Evolutionary conservation across 2,888 invertebrate species (phyloP), one percentile per base, ranked within the genome.

Genomic region (Machimus rusticus): DNA sequence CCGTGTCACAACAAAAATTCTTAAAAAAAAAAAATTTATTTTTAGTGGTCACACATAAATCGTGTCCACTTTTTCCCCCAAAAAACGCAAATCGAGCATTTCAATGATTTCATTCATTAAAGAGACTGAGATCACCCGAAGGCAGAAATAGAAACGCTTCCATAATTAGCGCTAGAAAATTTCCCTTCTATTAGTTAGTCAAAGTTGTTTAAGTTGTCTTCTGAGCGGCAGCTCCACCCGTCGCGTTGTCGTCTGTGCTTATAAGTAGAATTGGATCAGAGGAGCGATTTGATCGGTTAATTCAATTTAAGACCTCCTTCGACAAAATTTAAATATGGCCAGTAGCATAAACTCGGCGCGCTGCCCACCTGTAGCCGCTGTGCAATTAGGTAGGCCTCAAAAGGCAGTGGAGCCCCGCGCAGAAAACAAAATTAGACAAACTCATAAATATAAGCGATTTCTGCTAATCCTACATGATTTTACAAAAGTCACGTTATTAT

Each of bases 281-380:
- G 28, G 28, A 66, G 28, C 12, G 23, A 66, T 66, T 66, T 66
- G 3, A 66, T 9, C 23, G 66, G 66, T 28, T 66, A 14, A 66
- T 66, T 23, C 66, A 66, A 66, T 66, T 66, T 66, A 66, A 66
- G 19, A 23, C 66, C 66, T 9, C 66, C 66, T 66, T 28, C 66
- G 66, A 46, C 4, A 66, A 23, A 28, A 66, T 66, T 66, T 66
- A 66, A 66, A 66, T 66, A 66, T 66, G 66, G 66, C 28, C 28
- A 66, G 66, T 66, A 66, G 55, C 81, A 81, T 81, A 81, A 81
- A 55, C 23, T 81, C 81, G 46, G 55, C n/a, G 19, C n/a, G 55
- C 81, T 81, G 81, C 81, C 81, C 81, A 81, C 81, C 81, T 81
- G 81, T 81, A 55, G 19, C 55, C 55, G 31, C 81, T 51, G 23